Evolutionary conservation across 2,797 vertebrate genomes (phyloP).

Genomic region (Crax fasciolata): DNA sequence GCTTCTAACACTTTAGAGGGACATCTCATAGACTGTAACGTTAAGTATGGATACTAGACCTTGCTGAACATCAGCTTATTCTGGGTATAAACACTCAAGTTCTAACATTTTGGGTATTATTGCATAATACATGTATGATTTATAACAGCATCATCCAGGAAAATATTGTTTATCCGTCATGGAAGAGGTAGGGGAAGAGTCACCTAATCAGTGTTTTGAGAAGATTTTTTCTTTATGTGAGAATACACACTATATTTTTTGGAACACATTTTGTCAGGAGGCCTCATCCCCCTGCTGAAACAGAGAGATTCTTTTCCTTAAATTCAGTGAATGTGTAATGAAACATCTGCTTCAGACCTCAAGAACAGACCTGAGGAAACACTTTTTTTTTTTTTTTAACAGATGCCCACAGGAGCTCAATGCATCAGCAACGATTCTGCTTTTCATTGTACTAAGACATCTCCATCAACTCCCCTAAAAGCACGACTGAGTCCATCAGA

Average conservation of each 20-base stretch:
- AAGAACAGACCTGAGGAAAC: neutral
- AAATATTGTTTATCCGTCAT: neutral
- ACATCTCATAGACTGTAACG: neutral
- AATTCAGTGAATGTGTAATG: neutral
- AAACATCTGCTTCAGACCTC: constrained; percentile 8
- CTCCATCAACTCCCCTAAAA: neutral
- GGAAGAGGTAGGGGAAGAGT: neutral
- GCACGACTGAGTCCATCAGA: neutral
- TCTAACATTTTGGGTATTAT: neutral
- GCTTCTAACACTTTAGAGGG: neutral
- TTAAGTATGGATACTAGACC: neutral
- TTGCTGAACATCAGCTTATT: neutral
- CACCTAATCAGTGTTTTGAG: neutral
- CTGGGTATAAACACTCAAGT: neutral
- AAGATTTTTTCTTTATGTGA: neutral
- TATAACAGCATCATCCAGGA: neutral
- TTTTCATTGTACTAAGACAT: neutral
- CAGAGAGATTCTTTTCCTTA: neutral
- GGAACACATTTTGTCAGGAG: neutral
- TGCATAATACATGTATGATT: neutral
- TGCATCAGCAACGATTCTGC: neutral
- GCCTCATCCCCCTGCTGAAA: neutral
- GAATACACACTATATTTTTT: neutral
- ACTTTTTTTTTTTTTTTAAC: neutral
- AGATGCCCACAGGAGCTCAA: neutral